A percentile compares a stretch with the other conserved stretches of the same genome.
Evolutionary conservation across 2,113 vertebrate species (phyloP).

Genomic region (Hemibagrus wyckioides): DNA sequence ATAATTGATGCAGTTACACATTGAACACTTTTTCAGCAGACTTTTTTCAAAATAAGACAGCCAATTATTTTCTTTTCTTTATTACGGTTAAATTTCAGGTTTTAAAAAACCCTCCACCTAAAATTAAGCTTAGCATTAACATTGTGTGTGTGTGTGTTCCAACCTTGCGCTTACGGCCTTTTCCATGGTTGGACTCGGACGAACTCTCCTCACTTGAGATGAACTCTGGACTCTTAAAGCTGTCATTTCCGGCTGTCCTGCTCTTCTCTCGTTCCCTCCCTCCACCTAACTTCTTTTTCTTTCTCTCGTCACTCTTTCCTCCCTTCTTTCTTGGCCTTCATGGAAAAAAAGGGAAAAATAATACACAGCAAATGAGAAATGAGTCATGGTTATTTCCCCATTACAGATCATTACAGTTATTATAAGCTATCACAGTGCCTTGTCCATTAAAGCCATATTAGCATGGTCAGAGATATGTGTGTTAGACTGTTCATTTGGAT

Average conservation of each 20-base stretch:
- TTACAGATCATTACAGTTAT: neutral
- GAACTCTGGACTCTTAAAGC: conserved; percentile 86
- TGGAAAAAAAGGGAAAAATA: neutral
- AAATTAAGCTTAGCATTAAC: neutral
- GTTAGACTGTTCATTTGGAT: neutral
- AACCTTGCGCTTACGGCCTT: conserved; percentile 63
- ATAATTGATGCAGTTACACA: neutral
- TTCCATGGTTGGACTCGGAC: conserved; percentile 76
- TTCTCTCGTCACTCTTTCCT: conserved; percentile 65
- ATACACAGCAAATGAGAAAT: neutral
- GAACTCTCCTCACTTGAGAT: conserved; percentile 86
- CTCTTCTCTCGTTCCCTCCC: conserved; percentile 64
- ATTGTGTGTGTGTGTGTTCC: neutral
- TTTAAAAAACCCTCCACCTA: neutral
- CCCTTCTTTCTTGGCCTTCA: conserved; percentile 75
- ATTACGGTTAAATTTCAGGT: neutral
- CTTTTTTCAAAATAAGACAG: neutral
- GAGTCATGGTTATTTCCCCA: neutral
- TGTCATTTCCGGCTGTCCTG: conserved; percentile 71
- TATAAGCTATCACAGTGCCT: neutral
- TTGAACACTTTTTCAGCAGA: neutral
- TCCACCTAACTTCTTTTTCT: conserved; percentile 66
- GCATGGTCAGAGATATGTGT: neutral
- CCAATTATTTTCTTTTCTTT: neutral
- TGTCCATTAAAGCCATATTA: neutral